phyloP scores from a whole-genome alignment of 2,113 vertebrate genomes.

The Pluvianellus socialis region DNA sequence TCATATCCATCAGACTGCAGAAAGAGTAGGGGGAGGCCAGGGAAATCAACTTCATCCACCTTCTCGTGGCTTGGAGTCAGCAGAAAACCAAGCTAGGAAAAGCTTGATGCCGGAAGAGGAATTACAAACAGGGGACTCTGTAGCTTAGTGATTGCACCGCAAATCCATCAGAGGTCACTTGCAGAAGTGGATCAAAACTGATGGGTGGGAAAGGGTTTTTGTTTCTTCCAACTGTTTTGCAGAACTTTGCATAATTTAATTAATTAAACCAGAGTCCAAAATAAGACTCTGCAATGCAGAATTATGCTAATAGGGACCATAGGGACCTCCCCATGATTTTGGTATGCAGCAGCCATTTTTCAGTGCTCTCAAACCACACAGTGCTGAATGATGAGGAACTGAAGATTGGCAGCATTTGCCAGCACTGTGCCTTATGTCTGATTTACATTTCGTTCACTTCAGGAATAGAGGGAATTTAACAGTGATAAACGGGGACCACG shows the following conservation, averaged over 20 bases:
- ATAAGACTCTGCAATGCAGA: neutral
- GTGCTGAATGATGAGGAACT: neutral
- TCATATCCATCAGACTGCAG: neutral
- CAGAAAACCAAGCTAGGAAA: neutral
- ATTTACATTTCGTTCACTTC: neutral
- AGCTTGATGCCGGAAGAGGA: neutral
- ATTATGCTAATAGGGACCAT: neutral
- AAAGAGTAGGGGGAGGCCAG: neutral
- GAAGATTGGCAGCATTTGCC: neutral
- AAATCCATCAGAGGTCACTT: neutral
- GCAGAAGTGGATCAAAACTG: neutral
- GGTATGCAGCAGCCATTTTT: neutral
- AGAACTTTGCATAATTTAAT: neutral
- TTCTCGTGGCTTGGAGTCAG: neutral
- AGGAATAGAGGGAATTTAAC: neutral
- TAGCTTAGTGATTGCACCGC: neutral
- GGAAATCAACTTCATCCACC: neutral
- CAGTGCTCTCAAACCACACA: neutral
- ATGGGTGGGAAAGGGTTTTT: neutral
- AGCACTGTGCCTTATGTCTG: neutral
- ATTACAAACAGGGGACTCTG: neutral
- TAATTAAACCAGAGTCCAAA: neutral
- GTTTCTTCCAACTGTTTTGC: neutral
- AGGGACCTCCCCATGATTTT: neutral
- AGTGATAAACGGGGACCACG: neutral